These are phyloP conservation scores for Falco berigora DNA, from an alignment of 2,797 vertebrate genomes.

Conservation along the genomic window DNA sequence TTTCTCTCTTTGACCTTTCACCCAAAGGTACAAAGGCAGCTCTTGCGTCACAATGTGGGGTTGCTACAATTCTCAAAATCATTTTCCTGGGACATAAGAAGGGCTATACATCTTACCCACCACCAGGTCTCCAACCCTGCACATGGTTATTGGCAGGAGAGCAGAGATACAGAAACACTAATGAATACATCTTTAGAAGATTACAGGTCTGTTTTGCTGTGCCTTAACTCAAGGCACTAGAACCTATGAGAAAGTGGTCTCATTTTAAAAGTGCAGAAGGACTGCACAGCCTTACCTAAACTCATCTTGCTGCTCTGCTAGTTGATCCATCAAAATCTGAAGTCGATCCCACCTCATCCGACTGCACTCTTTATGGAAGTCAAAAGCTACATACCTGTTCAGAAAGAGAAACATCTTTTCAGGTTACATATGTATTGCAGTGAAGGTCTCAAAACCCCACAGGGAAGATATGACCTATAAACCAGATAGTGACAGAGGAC, in stretches of 20 bases:
- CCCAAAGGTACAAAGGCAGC: not conserved
- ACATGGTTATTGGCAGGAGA: not conserved
- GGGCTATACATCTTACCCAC: not conserved
- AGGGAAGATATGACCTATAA: not conserved
- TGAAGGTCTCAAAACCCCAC: not conserved
- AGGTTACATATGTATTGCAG: not conserved
- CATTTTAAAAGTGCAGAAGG: not conserved
- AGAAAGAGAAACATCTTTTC: not conserved
- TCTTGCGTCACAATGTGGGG: not conserved
- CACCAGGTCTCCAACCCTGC: not conserved
- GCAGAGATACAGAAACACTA: not conserved
- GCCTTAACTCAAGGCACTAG: not conserved
- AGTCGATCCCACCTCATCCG: conserved; percentile 94
- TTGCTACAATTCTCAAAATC: not conserved
- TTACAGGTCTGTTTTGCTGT: not conserved
- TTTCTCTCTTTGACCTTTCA: not conserved
- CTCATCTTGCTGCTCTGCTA: conserved; percentile 86
- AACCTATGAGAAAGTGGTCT: not conserved
- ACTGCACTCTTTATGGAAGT: conserved; percentile 97
- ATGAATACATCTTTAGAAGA: not conserved
- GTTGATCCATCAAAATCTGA: conserved; percentile 85
- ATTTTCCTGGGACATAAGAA: not conserved
- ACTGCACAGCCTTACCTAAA: conserved; percentile 77
- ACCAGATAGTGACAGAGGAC: not conserved
- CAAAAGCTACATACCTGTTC: conserved; percentile 87